These are phyloP conservation scores for Caenorhabditis remanei DNA, from an alignment of 1,140 invertebrate species.

Conservation along the genomic window DNA sequence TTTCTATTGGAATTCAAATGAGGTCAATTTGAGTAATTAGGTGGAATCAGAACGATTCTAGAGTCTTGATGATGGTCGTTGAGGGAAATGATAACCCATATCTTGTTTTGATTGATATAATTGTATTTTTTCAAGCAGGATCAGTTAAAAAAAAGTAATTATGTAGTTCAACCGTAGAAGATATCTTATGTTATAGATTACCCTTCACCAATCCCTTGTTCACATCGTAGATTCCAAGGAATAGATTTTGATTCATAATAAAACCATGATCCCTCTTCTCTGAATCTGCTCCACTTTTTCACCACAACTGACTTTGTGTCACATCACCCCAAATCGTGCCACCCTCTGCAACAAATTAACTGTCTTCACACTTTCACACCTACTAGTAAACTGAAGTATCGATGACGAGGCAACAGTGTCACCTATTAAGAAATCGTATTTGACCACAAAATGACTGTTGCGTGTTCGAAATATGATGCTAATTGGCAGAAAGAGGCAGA, in stretches of 20 bases:
- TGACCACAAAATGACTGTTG: not conserved
- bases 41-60: not conserved
- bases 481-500: not conserved
- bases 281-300: not conserved
- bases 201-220: no score
- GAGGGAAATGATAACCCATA: not conserved
- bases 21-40: conserved; percentile 53
- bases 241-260: no score
- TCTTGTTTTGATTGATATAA: not conserved
- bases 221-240: no score
- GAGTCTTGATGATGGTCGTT: not conserved
- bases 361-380: conserved; percentile 7
- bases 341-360: not conserved
- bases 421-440: not conserved
- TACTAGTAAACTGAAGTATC: not conserved
- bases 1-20: conserved; percentile 52
- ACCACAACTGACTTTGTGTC: not conserved
- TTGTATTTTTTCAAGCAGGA: not conserved
- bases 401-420: conserved; percentile 17
- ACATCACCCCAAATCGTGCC: not conserved
- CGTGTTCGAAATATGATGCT: not conserved
- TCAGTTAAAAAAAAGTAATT: no score
- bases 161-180: no score
- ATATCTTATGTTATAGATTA: no score
- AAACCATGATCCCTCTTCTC: no score